Evolutionary conservation across 2,113 vertebrate genomes (phyloP), one percentile per base, ranked within the genome.

Genomic region (Lipotes vexillifer): DNA sequence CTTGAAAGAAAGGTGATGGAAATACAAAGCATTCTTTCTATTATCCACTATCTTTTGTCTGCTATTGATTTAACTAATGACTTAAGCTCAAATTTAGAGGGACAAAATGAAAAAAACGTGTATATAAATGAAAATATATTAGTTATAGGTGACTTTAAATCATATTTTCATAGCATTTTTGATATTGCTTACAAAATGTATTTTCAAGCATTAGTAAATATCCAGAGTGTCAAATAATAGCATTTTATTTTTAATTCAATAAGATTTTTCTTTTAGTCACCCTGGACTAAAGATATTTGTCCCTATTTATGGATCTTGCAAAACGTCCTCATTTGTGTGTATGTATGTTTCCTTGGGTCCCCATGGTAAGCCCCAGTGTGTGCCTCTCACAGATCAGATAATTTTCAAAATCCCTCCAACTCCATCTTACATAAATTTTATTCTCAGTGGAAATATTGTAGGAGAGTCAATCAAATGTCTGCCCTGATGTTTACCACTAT

Each of bases 351-450:
- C 36, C 80, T 33, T 31, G 88, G 20, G 15, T 94, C 25, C 65
- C 49, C 52, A 1, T 25, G 85, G 46, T 80, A 98, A 97, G 82
- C 13, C 13, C 68, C 3, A 80, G 20, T 66, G 25, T 25, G 2
- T 63, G 41, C 2, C 61, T 66, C 14, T 88, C 46, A 89, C 68
- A 92, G 88, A 93, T 95, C 49, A 98, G 77, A 96, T 95, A 88
- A 92, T 98, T 95, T 98, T 44, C 49, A 71, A 94, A 98, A 98
- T 72, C 31, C 82, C 3, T 29, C 63, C 33, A 95, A 29, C 25
- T 92, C 11, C 1, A 20, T 88, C 36, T 96, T 81, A 91, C 75
- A 68, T 93, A 97, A 97, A 97, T 93, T 93, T 93, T 97, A 81
- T 96, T 97, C 83, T 97, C n/a, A 0, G 0, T 80, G 72, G 71